Base-by-base conservation (phyloP, 2,888 invertebrate species). In the Sepioteuthis lessoniana region DNA sequence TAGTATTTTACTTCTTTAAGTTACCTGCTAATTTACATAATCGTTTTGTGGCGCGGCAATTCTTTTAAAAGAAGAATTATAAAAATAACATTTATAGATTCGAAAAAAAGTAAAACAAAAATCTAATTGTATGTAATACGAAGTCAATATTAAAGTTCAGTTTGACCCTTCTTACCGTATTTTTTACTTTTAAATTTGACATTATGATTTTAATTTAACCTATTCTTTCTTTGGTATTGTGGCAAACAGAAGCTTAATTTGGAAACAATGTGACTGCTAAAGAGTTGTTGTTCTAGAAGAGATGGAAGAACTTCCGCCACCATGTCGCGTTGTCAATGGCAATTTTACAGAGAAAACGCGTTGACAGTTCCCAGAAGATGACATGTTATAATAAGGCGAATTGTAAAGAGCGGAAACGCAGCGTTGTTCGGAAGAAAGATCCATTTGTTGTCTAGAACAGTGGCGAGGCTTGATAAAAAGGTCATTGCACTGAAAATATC, bases 241-340 rank as follows among this genome's bases (percentile, higher is more conserved):
- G 35, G 35, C 76, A 76, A 76, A 76, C 76, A n/a, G 76, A 76
- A 76, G 76, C n/a, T 76, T 76, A 76, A 76, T 76, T n/a, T 76
- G 76, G 76, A 76, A 76, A 76, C 76, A 76, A 76, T n/a, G 76
- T 35, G n/a, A 35, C 16, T 76, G 76, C 76, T 76, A 76, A 76
- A 76, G 35, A 76, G 76, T 76, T 76, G 76, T 35, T 76, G 76
- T 76, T 76, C 76, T 13, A 3, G 16, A 35, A n/a, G 76, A 76
- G 76, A 76, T 76, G 76, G 76, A 76, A 76, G 76, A n/a, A 76
- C 76, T 76, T 76, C 76, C 76, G 76, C 76, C 76, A n/a, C 76
- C 76, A 76, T 76, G 76, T 76, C n/a, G 76, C 76, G 76, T 76
- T n/a, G n/a, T 76, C 76, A 76, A 76, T 76, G 76, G 76, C 19